These are phyloP conservation scores for Odontamblyopus rebecca DNA, from an alignment of 2,797 vertebrate genomes.

Conservation along the genomic window DNA sequence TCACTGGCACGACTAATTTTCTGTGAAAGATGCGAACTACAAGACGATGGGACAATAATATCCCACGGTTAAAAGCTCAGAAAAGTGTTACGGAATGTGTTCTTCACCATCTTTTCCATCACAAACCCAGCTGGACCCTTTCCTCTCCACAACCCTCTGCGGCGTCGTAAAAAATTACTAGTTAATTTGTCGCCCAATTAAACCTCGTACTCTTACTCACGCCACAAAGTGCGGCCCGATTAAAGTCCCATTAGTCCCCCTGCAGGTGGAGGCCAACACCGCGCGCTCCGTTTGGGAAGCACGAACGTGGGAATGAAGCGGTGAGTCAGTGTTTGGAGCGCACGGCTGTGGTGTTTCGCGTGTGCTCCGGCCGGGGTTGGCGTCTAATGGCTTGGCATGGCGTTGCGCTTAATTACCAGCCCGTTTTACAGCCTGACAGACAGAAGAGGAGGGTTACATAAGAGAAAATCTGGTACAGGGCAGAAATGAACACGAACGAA, in stretches of 20 bases:
- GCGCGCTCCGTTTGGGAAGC: conserved; percentile 13
- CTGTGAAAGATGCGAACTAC: no score
- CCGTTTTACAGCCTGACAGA: conserved; percentile 7
- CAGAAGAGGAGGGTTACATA: not conserved
- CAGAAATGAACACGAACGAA: no score
- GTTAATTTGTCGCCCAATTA: not conserved
- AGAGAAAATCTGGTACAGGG: no score
- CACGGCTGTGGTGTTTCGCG: conserved; percentile 21
- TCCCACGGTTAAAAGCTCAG: no score
- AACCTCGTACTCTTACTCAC: conserved; percentile 12
- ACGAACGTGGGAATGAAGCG: conserved; percentile 37
- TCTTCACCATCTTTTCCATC: no score
- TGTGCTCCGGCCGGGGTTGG: conserved; percentile 2
- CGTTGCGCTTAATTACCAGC: conserved; percentile 30
- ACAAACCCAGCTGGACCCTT: not conserved
- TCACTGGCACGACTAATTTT: no score
- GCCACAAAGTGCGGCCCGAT: conserved; percentile 12
- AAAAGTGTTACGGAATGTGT: no score
- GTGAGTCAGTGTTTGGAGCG: conserved; percentile 19
- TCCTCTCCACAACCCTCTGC: not conserved
- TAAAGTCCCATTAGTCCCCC: conserved; percentile 34
- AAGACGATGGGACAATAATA: no score
- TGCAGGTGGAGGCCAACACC: conserved; percentile 14
- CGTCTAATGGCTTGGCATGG: conserved; percentile 6
- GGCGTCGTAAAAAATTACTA: not conserved